Evolutionary conservation across 2,797 vertebrate genomes (phyloP), one percentile per base, ranked within the genome.

Genomic region (Premnoplex brunnescens): DNA sequence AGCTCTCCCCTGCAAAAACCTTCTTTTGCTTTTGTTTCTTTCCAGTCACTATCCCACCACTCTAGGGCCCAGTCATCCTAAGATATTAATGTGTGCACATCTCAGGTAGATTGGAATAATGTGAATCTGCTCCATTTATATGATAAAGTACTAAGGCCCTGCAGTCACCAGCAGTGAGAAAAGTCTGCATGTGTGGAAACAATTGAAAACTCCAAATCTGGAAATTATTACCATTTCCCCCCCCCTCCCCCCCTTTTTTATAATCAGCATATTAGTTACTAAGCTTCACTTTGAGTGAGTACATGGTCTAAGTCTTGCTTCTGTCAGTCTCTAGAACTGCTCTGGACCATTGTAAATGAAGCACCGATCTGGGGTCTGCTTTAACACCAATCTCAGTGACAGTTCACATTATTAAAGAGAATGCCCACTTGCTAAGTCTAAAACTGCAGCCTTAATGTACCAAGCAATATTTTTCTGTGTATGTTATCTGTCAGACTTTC

Each of bases 331-430:
- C 60, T 34, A 80, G 59, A 30, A 54, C 24, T 69, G 58, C 32
- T 41, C 77, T 69, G 46, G 88, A 48, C 48, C 11, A 10, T 18
- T 77, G 46, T n/a, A 85, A 97, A 89, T 64, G 51, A 96, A 88
- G 26, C 9, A 12, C 44, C 86, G 77, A 96, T 88, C 54, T 79
- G 37, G 26, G 51, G 17, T 58, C 59, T 85, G 28, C 44, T 67
- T 79, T 77, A 86, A 91, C 54, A 87, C 44, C 44, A 51, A 74
- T 15, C 51, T 95, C 77, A 9, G 39, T 93, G 95, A 93, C 96
- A 97, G 89, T 68, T 97, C 85, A 54, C 37, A 49, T 96, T 96
- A 97, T 96, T 95, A 96, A 94, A 93, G 88, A 93, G 86, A 95
- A 94, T 87, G 15, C 27, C 94, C 71, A 94, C 79, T 69, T 44